Evolutionary conservation across 2,888 invertebrate genomes (phyloP).

Genomic region (Smittia sp.): DNA sequence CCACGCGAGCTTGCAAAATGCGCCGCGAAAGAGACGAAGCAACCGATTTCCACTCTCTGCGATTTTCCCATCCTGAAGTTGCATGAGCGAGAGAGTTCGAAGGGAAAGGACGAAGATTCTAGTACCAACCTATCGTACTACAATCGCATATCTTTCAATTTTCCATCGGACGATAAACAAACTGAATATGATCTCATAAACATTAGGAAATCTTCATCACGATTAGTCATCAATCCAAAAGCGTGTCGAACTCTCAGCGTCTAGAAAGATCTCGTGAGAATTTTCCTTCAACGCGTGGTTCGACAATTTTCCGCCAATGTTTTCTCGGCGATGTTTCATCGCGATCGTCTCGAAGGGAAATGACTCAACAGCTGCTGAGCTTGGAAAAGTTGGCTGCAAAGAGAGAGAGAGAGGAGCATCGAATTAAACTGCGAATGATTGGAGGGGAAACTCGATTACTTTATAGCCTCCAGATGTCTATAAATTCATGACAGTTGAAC

Average conservation of each 20-base stretch:
- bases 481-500: neutral
- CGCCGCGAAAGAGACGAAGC: neutral
- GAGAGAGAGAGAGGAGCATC: neutral
- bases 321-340: neutral
- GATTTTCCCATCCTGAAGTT: neutral
- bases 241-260: too few relatives aligned
- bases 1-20: conserved; percentile 6
- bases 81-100: neutral
- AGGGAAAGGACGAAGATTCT: neutral
- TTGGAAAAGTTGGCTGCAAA: neutral
- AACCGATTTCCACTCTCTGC: neutral
- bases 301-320: neutral
- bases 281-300: neutral
- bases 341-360: neutral
- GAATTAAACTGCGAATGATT: neutral
- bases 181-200: neutral
- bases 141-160: too few relatives aligned
- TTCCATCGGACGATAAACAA: too few relatives aligned
- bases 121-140: neutral
- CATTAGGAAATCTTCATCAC: neutral
- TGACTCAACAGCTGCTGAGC: neutral
- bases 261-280: neutral
- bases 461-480: neutral
- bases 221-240: neutral
- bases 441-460: conserved; percentile 8